These are phyloP conservation scores for Crematogaster levior DNA, from an alignment of 2,888 invertebrate species.

Conservation along the genomic window DNA sequence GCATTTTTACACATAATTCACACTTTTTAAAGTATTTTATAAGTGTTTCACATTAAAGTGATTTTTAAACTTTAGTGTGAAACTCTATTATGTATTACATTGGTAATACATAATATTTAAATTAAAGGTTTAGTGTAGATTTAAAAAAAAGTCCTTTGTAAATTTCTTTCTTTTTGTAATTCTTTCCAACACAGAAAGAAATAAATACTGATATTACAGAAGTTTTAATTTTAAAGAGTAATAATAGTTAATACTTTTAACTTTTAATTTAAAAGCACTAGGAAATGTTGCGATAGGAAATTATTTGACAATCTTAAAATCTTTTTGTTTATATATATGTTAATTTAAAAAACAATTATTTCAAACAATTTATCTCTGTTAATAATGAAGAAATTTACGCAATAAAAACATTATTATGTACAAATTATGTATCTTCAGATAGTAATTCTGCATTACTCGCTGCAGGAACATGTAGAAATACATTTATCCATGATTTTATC, in stretches of 20 bases:
- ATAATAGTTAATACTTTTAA: neutral
- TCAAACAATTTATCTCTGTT: neutral
- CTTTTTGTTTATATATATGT: neutral
- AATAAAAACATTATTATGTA: neutral
- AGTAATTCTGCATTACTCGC: neutral
- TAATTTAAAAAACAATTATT: neutral
- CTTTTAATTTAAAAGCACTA: neutral
- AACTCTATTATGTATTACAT: too few species aligned
- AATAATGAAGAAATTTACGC: neutral
- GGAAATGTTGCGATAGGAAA: too few species aligned
- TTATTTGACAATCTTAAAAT: too few species aligned
- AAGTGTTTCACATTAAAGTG: neutral
- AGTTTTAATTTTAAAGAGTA: neutral
- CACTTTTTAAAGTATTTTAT: neutral
- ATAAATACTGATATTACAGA: neutral
- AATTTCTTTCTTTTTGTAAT: neutral
- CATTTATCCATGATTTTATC: neutral
- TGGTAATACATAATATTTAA: too few species aligned
- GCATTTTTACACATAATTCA: neutral
- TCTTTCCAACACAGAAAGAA: neutral
- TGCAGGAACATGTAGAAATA: neutral
- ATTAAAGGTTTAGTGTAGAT: too few species aligned
- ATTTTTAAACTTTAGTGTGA: too few species aligned
- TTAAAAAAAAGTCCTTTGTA: too few species aligned
- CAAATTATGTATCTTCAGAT: neutral